phyloP scores from a whole-genome alignment of 2,113 vertebrate genomes.

The Phaetusa simplex region DNA sequence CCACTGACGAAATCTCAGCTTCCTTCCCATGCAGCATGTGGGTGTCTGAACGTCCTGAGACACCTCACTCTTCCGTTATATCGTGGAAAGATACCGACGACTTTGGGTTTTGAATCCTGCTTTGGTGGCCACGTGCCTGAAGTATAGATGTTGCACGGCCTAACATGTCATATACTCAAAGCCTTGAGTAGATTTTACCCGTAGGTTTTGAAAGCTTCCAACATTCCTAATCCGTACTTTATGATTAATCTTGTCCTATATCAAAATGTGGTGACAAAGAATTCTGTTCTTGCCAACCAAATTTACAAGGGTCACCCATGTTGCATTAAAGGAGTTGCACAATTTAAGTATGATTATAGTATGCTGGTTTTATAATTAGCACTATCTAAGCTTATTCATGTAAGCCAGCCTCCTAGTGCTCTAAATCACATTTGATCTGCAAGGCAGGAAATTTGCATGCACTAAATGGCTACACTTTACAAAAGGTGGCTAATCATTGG shows the following conservation, averaged over 20 bases:
- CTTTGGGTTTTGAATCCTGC: neutral
- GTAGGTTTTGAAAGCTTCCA: neutral
- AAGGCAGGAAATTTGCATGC: slow-evolving; percentile 66
- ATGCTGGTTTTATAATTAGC: slow-evolving; percentile 65
- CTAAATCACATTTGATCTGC: slow-evolving; percentile 55
- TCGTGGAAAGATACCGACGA: neutral
- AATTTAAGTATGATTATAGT: slow-evolving; percentile 58
- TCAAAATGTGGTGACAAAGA: neutral
- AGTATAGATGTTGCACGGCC: neutral
- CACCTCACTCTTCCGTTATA: neutral
- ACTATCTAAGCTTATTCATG: slow-evolving; percentile 50
- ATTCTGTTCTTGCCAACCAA: neutral
- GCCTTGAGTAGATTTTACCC: neutral
- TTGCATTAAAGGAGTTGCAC: slow-evolving; percentile 33
- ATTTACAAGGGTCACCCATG: neutral
- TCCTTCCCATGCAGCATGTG: neutral
- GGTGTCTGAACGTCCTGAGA: neutral
- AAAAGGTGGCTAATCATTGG: slow-evolving; percentile 60
- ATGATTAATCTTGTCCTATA: neutral
- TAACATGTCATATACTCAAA: neutral
- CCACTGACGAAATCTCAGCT: neutral
- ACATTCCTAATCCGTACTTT: neutral
- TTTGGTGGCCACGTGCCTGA: neutral
- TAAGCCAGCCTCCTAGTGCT: slow-evolving; percentile 46
- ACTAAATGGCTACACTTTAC: slow-evolving; percentile 43